Evolutionary conservation across 2,888 invertebrate genomes (phyloP).

Genomic region (Sclerodermus sp.): DNA sequence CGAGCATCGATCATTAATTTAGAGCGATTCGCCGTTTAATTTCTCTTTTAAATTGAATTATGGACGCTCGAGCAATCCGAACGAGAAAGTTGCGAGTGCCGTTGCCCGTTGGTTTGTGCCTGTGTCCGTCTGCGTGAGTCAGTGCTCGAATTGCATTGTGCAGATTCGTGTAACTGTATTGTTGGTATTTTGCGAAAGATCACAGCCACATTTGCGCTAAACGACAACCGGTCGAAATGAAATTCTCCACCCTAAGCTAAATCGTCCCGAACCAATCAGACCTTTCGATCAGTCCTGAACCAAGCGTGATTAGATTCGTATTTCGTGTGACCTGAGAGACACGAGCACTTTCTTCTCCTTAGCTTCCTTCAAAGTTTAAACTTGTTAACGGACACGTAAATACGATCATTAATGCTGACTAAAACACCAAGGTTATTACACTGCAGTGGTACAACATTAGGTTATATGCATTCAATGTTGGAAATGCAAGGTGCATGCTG

Average conservation of each 20-base stretch:
- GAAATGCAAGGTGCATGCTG: constrained; percentile 51
- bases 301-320: neutral
- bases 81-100: no score
- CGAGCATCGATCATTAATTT: no score
- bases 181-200: constrained; percentile 12
- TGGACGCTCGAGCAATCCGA: no score
- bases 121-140: no score
- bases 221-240: constrained; percentile 19
- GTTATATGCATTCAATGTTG: constrained; percentile 47
- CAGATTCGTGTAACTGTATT: neutral
- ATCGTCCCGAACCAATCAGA: neutral
- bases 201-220: constrained; percentile 28
- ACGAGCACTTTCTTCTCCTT: no score
- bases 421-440: constrained; percentile 50
- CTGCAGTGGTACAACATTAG: constrained; percentile 44
- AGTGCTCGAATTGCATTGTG: no score
- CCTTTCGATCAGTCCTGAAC: neutral
- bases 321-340: no score
- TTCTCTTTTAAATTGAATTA: no score
- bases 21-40: no score
- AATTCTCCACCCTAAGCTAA: neutral
- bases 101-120: no score
- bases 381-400: constrained; percentile 30
- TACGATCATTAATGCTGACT: constrained; percentile 48
- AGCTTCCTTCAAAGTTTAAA: no score